Conservation (phyloP, 2,888 invertebrate species). For the Epiblema foenella region DNA sequence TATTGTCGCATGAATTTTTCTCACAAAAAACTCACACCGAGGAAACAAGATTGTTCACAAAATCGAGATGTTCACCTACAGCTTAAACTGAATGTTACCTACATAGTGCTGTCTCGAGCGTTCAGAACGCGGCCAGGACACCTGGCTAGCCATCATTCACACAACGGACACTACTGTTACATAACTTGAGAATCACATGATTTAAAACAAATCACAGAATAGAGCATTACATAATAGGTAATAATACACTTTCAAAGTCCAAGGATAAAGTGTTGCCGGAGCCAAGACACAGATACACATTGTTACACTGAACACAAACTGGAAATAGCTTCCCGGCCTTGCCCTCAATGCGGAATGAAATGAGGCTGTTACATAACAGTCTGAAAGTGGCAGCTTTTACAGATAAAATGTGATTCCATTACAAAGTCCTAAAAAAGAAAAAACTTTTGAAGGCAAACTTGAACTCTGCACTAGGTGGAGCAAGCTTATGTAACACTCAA, state of each 20-base stretch:
- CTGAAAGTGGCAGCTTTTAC: constrained; percentile 55
- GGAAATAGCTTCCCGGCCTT: constrained; percentile 58
- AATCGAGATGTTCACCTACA: constrained; percentile 34
- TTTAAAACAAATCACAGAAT: constrained; percentile 66
- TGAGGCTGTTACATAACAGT: constrained; percentile 74
- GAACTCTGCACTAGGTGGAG: constrained; percentile 48
- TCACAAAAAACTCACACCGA: constrained; percentile 74
- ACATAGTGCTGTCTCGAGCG: constrained; percentile 55
- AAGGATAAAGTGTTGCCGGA: constrained; percentile 50
- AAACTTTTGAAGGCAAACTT: constrained; percentile 37
- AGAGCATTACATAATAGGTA: constrained; percentile 57
- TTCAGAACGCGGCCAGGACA: constrained; percentile 60
- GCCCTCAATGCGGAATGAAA: constrained; percentile 63
- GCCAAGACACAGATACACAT: constrained; percentile 26
- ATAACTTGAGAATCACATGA: constrained; percentile 77
- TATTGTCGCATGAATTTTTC: constrained; percentile 67
- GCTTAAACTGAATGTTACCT: constrained; percentile 38
- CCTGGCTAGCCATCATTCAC: constrained; percentile 61
- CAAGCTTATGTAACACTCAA: constrained; percentile 68
- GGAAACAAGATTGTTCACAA: constrained; percentile 49
- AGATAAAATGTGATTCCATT: constrained; percentile 52
- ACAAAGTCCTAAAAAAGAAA: constrained; percentile 19
- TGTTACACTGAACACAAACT: constrained; percentile 44
- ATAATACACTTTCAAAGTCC: constrained; percentile 57
- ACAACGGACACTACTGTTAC: constrained; percentile 67